Evolutionary conservation across 2,888 invertebrate species (phyloP), one percentile per base, ranked within the genome.

Genomic region (Caenorhabditis becei): DNA sequence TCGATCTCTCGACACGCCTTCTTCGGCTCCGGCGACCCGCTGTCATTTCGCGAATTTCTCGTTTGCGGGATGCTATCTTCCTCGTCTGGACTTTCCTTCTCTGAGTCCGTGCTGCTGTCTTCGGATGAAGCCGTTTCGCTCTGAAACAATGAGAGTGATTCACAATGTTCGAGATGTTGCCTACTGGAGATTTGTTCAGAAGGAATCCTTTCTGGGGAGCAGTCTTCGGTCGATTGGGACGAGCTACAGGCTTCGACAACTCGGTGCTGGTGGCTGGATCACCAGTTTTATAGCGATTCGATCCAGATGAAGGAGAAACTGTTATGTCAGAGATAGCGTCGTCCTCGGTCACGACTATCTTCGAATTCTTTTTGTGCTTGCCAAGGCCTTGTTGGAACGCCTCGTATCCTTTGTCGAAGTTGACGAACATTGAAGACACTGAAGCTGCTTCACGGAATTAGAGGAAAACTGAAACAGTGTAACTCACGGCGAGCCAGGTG

Each of bases 401-500:
- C 16, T 59, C 59, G 59, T 59, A 59, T 1, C 35, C 35, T 16
- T 59, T 59, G 16, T 59, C 59, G 41, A 11, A 11, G 23, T 37
- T 59, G 16, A 59, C 59, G 24, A 59, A 35, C 24, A 41, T 41
- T 1, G 59, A 59, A 4, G 41, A 37, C 24, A 59, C 59, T 59
- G 59, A 20, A 59, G 20, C 24, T 11, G 11, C 11, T 20, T 35
- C 16, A 14, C 5, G 16, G 10, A 3, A 16, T 41, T 41, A 41
- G 2, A 14, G 14, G 3, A 14, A 10, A 5, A 32, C 18, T 32
- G n/a, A 32, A 56, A 37, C n/a, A 1, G 1, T 14, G 37, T 5
- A 24, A 59, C 72, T 72, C 35, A 72, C 72, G n/a, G 2, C 63
- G 56, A 2, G 65, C 72, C n/a, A 63, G 8, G 18, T 72, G 72